A percentile compares a stretch with the other conserved stretches of the same genome.
phyloP scores from a whole-genome alignment of 2,797 vertebrate species.

The Rhinoraja longicauda region DNA sequence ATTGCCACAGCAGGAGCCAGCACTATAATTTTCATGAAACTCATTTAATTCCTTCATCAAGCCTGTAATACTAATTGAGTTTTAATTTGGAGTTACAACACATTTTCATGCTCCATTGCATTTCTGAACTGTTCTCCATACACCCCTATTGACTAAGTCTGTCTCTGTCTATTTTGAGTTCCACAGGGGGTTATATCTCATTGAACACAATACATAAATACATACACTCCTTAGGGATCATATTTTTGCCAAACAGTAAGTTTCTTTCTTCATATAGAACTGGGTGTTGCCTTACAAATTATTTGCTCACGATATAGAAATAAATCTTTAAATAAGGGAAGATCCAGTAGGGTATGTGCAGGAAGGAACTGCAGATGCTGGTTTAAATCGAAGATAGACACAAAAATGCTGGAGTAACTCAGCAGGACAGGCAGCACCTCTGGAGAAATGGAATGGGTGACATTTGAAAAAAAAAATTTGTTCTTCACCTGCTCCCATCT shows the following conservation, averaged over 20 bases:
- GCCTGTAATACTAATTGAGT: constrained; percentile 46
- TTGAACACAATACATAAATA: constrained; percentile 18
- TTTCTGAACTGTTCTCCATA: constrained; percentile 43
- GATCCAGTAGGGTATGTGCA: not conserved
- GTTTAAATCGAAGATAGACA: no score
- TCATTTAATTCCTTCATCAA: constrained; percentile 48
- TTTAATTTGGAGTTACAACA: constrained; percentile 52
- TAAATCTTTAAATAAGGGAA: not conserved
- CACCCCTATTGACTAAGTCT: constrained; percentile 47
- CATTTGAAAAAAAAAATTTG: no score
- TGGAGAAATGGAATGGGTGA: no score
- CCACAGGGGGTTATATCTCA: constrained; percentile 44
- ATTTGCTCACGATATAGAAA: not conserved
- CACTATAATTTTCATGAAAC: constrained; percentile 21
- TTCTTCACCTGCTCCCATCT: no score
- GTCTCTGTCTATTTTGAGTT: constrained; percentile 48
- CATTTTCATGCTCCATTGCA: constrained; percentile 48
- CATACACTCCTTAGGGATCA: not conserved
- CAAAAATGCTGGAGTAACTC: no score
- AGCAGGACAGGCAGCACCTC: no score
- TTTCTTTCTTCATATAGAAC: not conserved
- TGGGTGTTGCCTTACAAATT: not conserved
- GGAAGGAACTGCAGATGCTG: no score
- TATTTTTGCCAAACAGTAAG: not conserved
- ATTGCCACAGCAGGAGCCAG: not conserved